Evolutionary conservation across 2,888 invertebrate genomes (phyloP), one percentile per base, ranked within the genome.

Genomic region (Ptychoptera albimana): DNA sequence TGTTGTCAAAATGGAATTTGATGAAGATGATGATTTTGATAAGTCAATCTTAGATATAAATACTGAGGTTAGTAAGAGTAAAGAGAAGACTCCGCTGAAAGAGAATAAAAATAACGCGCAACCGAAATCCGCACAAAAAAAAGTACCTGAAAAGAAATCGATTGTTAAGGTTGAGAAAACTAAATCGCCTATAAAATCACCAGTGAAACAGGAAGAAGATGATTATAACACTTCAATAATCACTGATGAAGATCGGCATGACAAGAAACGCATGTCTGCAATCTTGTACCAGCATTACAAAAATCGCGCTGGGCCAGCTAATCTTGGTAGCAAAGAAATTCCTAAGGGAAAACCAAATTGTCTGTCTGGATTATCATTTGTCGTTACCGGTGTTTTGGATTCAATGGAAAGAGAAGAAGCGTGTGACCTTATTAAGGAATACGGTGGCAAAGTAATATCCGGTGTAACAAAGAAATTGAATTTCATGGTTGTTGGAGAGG

Each of bases 301-400:
- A 49, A 75, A 83, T 51, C 73, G 86, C 53, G 75, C 79, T 45
- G 84, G 83, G 11, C 89, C 91, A 1, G 74, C 78, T 53, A 75
- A 88, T 67, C 79, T 82, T 15, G 92, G 92, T 7, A 68, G 77
- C 7, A 92, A 91, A 59, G 77, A 81, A 60, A 73, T 88, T 45
- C 92, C 91, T 3, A 74, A 82, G 79, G 86, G 86, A 30, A 70
- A 75, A 43, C 73, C 77, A 12, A 69, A 78, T 57, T 87, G 87
- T 57, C 64, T 88, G 2, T 72, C 72, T 42, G 77, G 81, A 43
- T 65, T 77, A 45, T 76, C 74, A 5, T 86, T 88, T 56, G 60
- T 87, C 6, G 64, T 89, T 43, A 92, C 91, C 35, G 94, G 92
- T 31, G 82, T 92, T 2, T 66, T 91, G 39, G 91, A 93, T 56